A percentile compares a stretch with the other conserved stretches of the same genome.
Evolutionary conservation across 2,888 invertebrate species (phyloP).

Genomic region (Fissipunctia ypsillon): DNA sequence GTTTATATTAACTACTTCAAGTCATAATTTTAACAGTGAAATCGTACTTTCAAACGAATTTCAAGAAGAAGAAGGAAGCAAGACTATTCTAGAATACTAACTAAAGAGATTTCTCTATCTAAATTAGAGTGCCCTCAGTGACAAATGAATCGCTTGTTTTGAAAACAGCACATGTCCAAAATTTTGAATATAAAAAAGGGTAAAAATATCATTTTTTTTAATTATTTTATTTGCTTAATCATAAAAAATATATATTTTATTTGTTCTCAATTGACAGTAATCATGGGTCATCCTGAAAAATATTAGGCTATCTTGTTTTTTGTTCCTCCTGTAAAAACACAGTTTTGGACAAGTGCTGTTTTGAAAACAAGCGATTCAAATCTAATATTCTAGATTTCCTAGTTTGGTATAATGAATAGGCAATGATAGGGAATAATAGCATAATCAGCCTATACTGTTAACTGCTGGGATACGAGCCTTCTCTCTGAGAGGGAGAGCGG

Average conservation of each 20-base stretch:
- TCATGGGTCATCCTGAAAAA: no score
- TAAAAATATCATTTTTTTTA: no score
- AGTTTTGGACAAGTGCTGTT: no score
- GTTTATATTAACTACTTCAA: slow-evolving; percentile 47
- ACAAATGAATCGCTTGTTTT: no score
- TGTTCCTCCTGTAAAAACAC: no score
- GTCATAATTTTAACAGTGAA: slow-evolving; percentile 65
- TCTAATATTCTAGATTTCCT: background rate
- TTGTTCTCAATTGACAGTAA: no score
- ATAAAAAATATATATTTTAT: no score
- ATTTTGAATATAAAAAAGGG: no score
- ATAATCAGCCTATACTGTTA: background rate
- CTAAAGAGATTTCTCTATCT: slow-evolving; percentile 65
- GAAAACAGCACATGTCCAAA: no score
- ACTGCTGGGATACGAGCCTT: background rate
- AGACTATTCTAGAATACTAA: slow-evolving; percentile 69
- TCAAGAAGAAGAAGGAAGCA: slow-evolving; percentile 48
- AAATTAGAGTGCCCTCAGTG: slow-evolving; percentile 28
- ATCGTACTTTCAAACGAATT: slow-evolving; percentile 55
- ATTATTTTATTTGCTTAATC: no score
- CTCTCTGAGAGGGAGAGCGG: background rate
- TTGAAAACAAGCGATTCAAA: no score
- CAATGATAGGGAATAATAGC: background rate
- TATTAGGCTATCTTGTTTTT: no score
- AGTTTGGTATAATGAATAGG: slow-evolving; percentile 32